A percentile compares a stretch with the other conserved stretches of the same genome.
phyloP scores from a whole-genome alignment of 1,140 invertebrate genomes.

The Heliothis subflexa region DNA sequence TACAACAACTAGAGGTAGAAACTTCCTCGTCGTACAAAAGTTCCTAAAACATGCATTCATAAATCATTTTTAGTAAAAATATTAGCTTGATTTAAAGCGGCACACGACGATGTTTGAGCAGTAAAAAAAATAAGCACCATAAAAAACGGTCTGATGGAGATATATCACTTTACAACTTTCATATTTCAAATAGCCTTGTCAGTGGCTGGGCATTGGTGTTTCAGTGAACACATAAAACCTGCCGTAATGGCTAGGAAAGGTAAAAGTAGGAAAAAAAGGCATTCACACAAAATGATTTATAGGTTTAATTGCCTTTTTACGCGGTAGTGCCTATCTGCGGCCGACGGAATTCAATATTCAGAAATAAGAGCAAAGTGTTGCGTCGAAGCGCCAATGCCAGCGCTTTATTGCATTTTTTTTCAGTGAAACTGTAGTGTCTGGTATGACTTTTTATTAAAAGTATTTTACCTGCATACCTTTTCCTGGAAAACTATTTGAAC shows the following conservation, averaged over 20 bases:
- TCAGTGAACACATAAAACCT: conserved; percentile 64
- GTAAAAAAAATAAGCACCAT: conserved; percentile 70
- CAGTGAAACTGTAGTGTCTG: conserved; percentile 19
- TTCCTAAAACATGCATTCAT: conserved; percentile 48
- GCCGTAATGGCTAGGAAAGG: conserved; percentile 60
- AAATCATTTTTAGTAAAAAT: conserved; percentile 60
- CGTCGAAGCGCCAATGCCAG: conserved; percentile 57
- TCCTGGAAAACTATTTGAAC: neutral
- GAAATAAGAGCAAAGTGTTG: conserved; percentile 65
- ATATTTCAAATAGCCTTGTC: conserved; percentile 77
- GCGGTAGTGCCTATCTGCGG: conserved; percentile 51
- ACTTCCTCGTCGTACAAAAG: conserved; percentile 45
- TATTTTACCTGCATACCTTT: conserved; percentile 17
- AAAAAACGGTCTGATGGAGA: conserved; percentile 71
- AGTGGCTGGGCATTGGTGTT: conserved; percentile 59
- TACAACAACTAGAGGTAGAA: conserved; percentile 37
- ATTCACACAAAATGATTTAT: conserved; percentile 73
- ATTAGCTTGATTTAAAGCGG: conserved; percentile 71
- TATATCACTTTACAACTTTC: conserved; percentile 78
- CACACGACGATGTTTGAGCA: conserved; percentile 64
- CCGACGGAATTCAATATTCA: conserved; percentile 74
- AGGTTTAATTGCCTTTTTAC: conserved; percentile 75
- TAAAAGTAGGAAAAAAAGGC: conserved; percentile 57
- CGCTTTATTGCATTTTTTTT: conserved; percentile 49
- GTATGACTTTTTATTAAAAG: conserved; percentile 26